phyloP scores from a whole-genome alignment of 2,797 vertebrate species.

The Tamandua tetradactyla region DNA sequence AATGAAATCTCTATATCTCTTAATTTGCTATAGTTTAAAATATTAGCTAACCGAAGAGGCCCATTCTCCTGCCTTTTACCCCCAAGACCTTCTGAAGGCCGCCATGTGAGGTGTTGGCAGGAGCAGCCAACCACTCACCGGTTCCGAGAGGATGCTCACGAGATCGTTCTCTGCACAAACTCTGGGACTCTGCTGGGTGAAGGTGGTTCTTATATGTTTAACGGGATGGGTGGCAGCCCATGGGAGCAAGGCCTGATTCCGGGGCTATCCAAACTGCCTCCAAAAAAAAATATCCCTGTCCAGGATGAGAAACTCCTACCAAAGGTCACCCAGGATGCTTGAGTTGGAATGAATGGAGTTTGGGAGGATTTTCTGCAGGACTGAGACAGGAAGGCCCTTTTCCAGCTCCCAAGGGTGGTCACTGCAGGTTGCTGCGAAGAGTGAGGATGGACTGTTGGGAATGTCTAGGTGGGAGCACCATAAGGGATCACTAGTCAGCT shows the following conservation, averaged over 20 bases:
- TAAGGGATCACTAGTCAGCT: background rate
- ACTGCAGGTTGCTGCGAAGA: background rate
- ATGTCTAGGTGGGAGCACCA: background rate
- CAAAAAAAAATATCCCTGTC: constrained; percentile 64
- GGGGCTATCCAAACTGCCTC: background rate
- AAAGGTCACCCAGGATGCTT: constrained; percentile 49
- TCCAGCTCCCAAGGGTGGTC: background rate
- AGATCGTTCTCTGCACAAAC: background rate
- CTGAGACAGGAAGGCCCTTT: background rate
- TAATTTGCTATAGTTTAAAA: background rate
- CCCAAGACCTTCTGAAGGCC: background rate
- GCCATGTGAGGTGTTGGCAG: fast-evolving
- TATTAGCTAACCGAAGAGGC: background rate
- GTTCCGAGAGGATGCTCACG: background rate
- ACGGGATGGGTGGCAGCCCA: background rate
- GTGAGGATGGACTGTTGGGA: background rate
- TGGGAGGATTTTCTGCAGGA: background rate
- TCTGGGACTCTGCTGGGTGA: background rate
- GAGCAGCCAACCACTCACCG: constrained; percentile 7
- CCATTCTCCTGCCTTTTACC: background rate
- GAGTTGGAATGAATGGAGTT: background rate
- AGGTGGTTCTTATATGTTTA: constrained; percentile 41
- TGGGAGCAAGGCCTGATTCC: background rate
- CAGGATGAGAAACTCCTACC: background rate
- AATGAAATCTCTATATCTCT: background rate